phyloP scores from a whole-genome alignment of 2,888 invertebrate genomes.

The Tiphia femorata region DNA sequence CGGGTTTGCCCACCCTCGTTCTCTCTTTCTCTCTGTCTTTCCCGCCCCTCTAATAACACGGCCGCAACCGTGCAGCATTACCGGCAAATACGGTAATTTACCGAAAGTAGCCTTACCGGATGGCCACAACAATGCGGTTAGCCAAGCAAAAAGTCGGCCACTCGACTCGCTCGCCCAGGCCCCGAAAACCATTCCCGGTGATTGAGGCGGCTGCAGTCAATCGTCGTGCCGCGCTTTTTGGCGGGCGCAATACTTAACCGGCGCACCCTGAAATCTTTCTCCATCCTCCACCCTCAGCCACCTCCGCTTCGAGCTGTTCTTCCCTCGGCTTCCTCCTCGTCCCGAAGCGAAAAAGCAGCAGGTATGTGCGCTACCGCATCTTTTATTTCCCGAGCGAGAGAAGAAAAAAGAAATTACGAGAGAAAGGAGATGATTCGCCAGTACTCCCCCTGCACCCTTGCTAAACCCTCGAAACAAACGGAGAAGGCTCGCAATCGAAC shows the following conservation, averaged over 20 bases:
- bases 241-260: constrained; percentile 27
- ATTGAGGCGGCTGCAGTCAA: constrained; percentile 23
- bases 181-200: constrained; percentile 23
- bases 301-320: neutral
- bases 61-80: constrained; percentile 37
- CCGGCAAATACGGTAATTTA: constrained; percentile 45
- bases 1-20: too few species aligned
- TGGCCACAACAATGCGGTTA: constrained; percentile 44
- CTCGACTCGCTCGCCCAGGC: too few species aligned
- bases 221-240: constrained; percentile 23
- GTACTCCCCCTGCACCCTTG: too few species aligned
- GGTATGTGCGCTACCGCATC: neutral
- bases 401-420: too few species aligned
- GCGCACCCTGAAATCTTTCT: constrained; percentile 23
- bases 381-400: too few species aligned
- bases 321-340: neutral
- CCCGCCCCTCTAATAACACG: constrained; percentile 40
- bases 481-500: too few species aligned
- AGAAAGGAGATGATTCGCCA: too few species aligned
- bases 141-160: constrained; percentile 28
- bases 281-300: too few species aligned
- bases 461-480: too few species aligned
- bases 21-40: too few species aligned
- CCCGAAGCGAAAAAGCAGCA: too few species aligned
- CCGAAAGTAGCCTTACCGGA: constrained; percentile 36